Base-by-base conservation (phyloP, 2,113 vertebrate genomes). In the Amphiprion ocellaris region DNA sequence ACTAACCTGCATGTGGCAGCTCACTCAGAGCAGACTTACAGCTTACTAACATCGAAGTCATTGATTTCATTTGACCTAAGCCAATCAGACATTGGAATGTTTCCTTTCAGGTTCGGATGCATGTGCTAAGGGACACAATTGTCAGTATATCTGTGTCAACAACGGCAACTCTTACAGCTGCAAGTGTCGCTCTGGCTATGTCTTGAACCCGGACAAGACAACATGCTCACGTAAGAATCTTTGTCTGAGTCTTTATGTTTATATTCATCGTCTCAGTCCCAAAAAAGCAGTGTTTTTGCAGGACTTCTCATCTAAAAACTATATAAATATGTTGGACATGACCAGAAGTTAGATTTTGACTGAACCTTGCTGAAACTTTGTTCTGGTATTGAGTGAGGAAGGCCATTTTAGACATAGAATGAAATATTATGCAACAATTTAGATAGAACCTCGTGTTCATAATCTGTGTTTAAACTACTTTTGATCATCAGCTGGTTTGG, bases 111-210 rank as follows among this genome's bases (percentile, higher is more conserved):
- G 95, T 87, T 37, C 83, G 17, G 94, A 95, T 69, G 70, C 92
- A 14, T 96, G 95, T 83, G 90, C 93, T 52, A 83, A 85, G 30
- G 92, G 92, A 91, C 95, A 95, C 3, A 90, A 89, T 15, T 97
- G 96, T 67, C 92, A 96, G 63, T 96, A 97, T 14, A 77, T 95
- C 69, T 97, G 95, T 81, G 92, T 95, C 80, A 94, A 82, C 33
- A 93, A 55, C 17, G 89, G 90, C 0, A 84, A 85, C 16, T 96
- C 89, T 0, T 93, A 95, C 37, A 69, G 71, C 73, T 97, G 96
- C 79, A 88, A 90, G 79, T 97, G 96, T 92, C 90, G 62, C 0
- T 75, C 85, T 11, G 96, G 95, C 10, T 97, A 95, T 21, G 64
- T 89, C 30, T 75, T 97, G 84, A 97, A 96, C 61, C 68, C 86